Evolutionary conservation across 2,797 vertebrate species (phyloP), one percentile per base, ranked within the genome.

Genomic region (Benthosema pterotum): DNA sequence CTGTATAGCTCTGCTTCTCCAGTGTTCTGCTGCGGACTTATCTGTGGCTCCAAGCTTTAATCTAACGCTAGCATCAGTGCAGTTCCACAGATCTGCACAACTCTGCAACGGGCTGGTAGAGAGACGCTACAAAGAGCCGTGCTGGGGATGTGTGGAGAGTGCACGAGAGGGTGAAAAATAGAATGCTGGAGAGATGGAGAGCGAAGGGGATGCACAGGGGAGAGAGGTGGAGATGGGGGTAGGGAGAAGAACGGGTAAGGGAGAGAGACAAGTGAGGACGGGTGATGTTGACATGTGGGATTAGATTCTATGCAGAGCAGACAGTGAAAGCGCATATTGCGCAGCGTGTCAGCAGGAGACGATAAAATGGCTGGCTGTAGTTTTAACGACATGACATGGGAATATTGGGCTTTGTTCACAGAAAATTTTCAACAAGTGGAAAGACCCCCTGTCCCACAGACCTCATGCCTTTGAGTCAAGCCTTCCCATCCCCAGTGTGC

Each of bases 391-490:
- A 78, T 71, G 47, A 67, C 45, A 64, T 63, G 58, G 46, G 58
- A 56, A n/a, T n/a, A 52, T 38, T 46, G 57, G 65, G 62, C 82
- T 74, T 85, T 71, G 79, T 87, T 71, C 69, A 64, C 59, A 51
- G 65, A 55, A 52, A 73, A 43, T 52, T 43, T 6, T 65, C 83
- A 69, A 67, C 14, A 77, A 64, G 72, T 60, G 69, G 55, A 79
- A 68, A 63, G 22, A 83, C 57, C 47, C 62, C 22, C n/a, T 5
- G 81, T 80, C 82, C 69, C n/a, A n/a, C n/a, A n/a, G n/a, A n/a
- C n/a, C n/a, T n/a, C n/a, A n/a, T 71, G 67, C 71, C 70, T 78
- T 84, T 80, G 75, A 77, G 79, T 84, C 75, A 77, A 57, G 60
- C 53, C 43, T 45, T 51, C 71, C 69, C 72, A 66, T 77, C 70